A percentile compares a stretch with the other conserved stretches of the same genome.
Conservation (phyloP, 2,113 vertebrate species). For the Cygnus buccinator region DNA sequence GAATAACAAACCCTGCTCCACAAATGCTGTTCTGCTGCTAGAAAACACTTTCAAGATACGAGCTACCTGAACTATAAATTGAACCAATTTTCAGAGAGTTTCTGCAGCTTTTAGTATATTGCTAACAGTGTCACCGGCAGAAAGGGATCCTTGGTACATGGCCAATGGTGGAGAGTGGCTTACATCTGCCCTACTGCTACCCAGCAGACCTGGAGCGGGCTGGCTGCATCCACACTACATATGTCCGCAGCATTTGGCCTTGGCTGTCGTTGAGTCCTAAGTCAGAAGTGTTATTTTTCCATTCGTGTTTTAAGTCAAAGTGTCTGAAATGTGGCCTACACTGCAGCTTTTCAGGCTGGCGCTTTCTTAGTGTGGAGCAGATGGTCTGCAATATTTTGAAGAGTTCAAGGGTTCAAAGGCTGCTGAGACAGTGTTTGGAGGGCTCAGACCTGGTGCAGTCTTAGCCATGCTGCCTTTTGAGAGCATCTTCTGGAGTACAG, state of each 20-base stretch:
- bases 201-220: not conserved
- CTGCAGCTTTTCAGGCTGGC: not conserved
- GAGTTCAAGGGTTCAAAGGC: not conserved
- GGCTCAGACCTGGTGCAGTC: not conserved
- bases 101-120: not conserved
- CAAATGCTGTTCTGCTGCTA: not conserved
- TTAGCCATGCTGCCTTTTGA: not conserved
- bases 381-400: not conserved
- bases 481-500: not conserved
- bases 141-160: not conserved
- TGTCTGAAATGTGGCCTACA: accelerated
- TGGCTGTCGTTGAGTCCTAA: not conserved
- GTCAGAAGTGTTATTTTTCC: not conserved
- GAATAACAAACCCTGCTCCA: not conserved
- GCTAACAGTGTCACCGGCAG: not conserved
- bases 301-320: not conserved
- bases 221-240: not conserved
- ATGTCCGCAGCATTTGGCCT: not conserved
- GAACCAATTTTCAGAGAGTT: not conserved
- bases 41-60: not conserved
- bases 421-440: not conserved
- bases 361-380: not conserved
- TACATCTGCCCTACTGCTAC: accelerated
- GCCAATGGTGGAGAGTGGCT: not conserved
- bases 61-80: not conserved